phyloP scores from a whole-genome alignment of 1,140 invertebrate genomes.

The Saxidomus purpurata region DNA sequence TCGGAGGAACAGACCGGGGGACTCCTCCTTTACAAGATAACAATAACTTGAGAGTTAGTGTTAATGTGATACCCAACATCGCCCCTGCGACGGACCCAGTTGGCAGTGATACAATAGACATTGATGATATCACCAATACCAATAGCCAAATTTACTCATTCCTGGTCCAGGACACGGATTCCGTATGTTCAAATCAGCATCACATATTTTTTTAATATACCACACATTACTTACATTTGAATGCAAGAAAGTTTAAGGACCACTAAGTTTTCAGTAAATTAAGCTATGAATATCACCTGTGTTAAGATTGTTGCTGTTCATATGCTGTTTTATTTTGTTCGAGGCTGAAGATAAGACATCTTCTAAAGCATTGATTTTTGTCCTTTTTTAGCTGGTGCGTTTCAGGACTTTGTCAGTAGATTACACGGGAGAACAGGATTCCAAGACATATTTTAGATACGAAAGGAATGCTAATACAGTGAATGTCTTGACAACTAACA shows the following conservation, averaged over 20 bases:
- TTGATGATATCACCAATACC: slow-evolving; percentile 59
- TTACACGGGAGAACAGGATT: slow-evolving; percentile 67
- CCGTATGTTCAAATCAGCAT: too few species aligned
- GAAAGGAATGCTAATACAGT: neutral
- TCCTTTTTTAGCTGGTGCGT: slow-evolving; percentile 26
- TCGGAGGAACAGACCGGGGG: slow-evolving; percentile 50
- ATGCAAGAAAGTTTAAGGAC: too few species aligned
- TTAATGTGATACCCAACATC: slow-evolving; percentile 85
- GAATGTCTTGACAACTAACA: neutral
- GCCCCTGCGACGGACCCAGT: slow-evolving; percentile 54
- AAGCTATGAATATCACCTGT: too few species aligned
- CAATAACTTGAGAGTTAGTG: slow-evolving; percentile 20
- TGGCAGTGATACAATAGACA: neutral
- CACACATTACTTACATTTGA: too few species aligned
- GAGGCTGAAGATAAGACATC: too few species aligned
- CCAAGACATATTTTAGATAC: slow-evolving; percentile 14
- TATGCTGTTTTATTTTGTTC: too few species aligned
- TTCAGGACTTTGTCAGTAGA: slow-evolving; percentile 55
- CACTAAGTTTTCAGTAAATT: too few species aligned
- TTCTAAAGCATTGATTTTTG: too few species aligned
- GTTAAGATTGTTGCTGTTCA: too few species aligned
- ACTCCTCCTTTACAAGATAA: slow-evolving; percentile 32
- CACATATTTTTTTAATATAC: too few species aligned
- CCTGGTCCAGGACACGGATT: slow-evolving; percentile 70
- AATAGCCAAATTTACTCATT: slow-evolving; percentile 61